Percentiles rank a stretch among this genome's conserved stretches.
Evolutionary conservation across 1,140 invertebrate species (phyloP).

Genomic region (Oryctes rhinoceros): DNA sequence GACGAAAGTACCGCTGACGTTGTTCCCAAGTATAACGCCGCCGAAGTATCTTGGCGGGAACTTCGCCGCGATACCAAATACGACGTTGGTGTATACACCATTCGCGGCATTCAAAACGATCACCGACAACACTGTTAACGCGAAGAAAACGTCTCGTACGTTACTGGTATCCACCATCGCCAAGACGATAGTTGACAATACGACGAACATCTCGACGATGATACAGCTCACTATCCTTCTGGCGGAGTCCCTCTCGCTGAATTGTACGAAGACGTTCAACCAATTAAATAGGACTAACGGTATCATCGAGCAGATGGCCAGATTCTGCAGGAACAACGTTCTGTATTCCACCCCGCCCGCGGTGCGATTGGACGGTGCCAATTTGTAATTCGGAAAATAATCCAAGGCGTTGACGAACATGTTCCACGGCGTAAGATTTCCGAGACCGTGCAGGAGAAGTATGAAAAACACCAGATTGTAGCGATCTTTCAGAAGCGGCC

Average conservation of each 20-base stretch:
- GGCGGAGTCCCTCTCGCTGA: conserved; percentile 68
- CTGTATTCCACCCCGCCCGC: conserved; percentile 68
- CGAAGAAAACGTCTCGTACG: conserved; percentile 88
- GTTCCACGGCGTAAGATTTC: conserved; percentile 97
- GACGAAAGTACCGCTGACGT: conserved; percentile 93
- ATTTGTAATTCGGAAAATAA: conserved; percentile 92
- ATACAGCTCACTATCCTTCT: conserved; percentile 90
- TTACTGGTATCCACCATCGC: conserved; percentile 87
- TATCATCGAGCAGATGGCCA: conserved; percentile 87
- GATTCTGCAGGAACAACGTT: conserved; percentile 80
- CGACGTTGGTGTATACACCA: conserved; percentile 97
- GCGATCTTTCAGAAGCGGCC: conserved; percentile 66
- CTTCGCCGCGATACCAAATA: conserved; percentile 93
- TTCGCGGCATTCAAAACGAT: conserved; percentile 92
- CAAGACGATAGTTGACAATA: conserved; percentile 88
- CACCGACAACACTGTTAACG: conserved; percentile 85
- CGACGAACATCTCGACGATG: conserved; percentile 84
- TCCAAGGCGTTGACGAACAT: conserved; percentile 96
- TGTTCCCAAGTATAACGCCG: conserved; percentile 92
- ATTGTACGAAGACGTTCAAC: conserved; percentile 91
- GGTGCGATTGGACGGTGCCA: conserved; percentile 69
- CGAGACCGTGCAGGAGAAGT: conserved; percentile 93
- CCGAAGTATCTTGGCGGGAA: conserved; percentile 93
- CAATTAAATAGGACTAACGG: conserved; percentile 96
- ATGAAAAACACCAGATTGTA: conserved; percentile 88